phyloP scores from a whole-genome alignment of 2,113 vertebrate species.

The Muntiacus muntjak region DNA sequence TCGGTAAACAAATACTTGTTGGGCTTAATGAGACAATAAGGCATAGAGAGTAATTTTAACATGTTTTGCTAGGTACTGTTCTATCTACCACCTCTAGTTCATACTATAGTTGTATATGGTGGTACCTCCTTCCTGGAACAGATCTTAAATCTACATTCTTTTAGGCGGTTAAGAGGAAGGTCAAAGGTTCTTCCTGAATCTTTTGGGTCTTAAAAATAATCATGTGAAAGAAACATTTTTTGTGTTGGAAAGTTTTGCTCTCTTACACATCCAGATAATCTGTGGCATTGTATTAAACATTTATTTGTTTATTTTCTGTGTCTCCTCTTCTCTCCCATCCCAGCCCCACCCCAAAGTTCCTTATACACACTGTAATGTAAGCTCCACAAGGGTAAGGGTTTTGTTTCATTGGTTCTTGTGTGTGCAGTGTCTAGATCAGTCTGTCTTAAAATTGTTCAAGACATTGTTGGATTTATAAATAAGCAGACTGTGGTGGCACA shows the following conservation, averaged over 20 bases:
- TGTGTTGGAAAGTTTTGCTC: neutral
- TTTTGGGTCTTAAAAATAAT: neutral
- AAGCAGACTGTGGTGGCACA: neutral
- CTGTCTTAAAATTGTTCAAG: neutral
- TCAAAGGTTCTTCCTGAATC: neutral
- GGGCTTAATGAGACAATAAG: neutral
- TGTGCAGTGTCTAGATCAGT: neutral
- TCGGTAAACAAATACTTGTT: neutral
- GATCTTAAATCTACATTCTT: neutral
- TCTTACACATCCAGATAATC: neutral
- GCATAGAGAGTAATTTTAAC: neutral
- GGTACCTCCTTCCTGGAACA: neutral
- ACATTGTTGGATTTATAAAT: neutral
- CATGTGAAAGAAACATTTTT: neutral
- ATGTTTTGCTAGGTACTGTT: neutral
- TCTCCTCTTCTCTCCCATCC: neutral
- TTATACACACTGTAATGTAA: neutral
- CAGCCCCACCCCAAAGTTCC: neutral
- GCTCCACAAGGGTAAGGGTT: neutral
- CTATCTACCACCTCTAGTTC: neutral
- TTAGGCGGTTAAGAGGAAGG: neutral
- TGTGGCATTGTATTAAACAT: neutral
- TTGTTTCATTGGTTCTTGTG: neutral
- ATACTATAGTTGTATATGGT: neutral
- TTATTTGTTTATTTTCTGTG: neutral